phyloP scores from a whole-genome alignment of 92 coral and sea anemone genomes.

The Phenganax stokvisi region DNA sequence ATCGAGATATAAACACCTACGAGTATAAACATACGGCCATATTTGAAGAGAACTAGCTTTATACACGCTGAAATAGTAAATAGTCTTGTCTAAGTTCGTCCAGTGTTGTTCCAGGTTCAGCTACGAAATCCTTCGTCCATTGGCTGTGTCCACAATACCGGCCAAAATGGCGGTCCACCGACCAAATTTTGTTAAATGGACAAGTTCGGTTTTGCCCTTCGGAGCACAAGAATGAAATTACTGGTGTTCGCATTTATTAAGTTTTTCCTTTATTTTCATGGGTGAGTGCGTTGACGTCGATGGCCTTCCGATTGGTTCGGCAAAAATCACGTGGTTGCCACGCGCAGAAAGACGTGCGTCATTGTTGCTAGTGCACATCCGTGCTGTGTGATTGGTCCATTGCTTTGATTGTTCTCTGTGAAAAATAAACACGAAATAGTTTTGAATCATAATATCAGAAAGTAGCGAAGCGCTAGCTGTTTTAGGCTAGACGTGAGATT shows the following conservation, averaged over 20 bases:
- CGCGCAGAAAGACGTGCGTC: slow-evolving; percentile 21
- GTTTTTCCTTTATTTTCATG: slow-evolving; percentile 11
- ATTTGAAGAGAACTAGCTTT: neutral
- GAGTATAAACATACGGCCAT: neutral
- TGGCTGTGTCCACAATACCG: neutral
- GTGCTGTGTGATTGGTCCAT: slow-evolving; percentile 16
- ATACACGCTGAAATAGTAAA: neutral
- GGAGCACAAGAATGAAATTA: neutral
- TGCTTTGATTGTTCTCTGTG: slow-evolving; percentile 9
- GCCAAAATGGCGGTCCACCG: slow-evolving; percentile 2
- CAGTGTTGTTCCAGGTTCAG: neutral
- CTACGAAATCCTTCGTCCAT: slow-evolving; percentile 2
- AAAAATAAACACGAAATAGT: slow-evolving; percentile 32
- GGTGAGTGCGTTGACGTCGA: slow-evolving; percentile 14
- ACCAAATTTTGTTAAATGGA: neutral
- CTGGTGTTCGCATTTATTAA: neutral
- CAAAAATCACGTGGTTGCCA: neutral
- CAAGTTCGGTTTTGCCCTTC: slow-evolving; percentile 13
- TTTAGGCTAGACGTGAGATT: neutral
- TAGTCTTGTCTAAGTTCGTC: neutral
- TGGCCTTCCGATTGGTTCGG: slow-evolving; percentile 24
- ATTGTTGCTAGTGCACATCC: neutral
- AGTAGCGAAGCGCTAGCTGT: neutral
- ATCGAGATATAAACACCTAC: neutral
- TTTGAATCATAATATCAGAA: slow-evolving; percentile 23